phyloP scores from a whole-genome alignment of 2,113 vertebrate species.

The Dicrurus megarhynchus region DNA sequence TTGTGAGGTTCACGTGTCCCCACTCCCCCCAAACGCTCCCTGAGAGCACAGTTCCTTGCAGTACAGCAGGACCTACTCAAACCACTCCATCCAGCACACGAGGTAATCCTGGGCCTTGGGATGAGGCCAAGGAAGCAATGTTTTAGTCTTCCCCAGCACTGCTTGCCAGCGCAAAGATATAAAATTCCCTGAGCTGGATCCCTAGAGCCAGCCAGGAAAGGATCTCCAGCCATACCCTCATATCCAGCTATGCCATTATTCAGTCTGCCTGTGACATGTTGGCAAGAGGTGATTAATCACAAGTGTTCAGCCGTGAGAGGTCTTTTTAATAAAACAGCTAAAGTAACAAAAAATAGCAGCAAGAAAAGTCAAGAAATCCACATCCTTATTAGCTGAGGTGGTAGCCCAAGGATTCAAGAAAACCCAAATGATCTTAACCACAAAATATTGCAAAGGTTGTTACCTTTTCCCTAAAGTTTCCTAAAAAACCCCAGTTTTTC shows the following conservation, averaged over 20 bases:
- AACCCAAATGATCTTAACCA: fast-evolving
- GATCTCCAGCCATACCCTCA: neutral
- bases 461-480: neutral
- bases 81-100: neutral
- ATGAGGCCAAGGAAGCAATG: neutral
- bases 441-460: neutral
- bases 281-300: neutral
- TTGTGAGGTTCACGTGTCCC: fast-evolving
- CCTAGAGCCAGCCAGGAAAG: neutral
- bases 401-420: neutral
- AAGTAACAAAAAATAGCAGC: neutral
- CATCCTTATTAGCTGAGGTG: neutral
- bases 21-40: fast-evolving
- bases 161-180: neutral
- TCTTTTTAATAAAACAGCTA: neutral
- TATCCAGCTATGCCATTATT: neutral
- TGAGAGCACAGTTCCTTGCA: neutral
- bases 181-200: neutral
- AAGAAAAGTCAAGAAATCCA: neutral
- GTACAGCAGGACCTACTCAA: neutral
- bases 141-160: neutral
- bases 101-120: neutral
- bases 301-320: neutral
- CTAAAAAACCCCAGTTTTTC: fast-evolving
- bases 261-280: neutral